These are phyloP conservation scores for Tinea semifulvella DNA, from an alignment of 2,888 invertebrate species.

Conservation along the genomic window DNA sequence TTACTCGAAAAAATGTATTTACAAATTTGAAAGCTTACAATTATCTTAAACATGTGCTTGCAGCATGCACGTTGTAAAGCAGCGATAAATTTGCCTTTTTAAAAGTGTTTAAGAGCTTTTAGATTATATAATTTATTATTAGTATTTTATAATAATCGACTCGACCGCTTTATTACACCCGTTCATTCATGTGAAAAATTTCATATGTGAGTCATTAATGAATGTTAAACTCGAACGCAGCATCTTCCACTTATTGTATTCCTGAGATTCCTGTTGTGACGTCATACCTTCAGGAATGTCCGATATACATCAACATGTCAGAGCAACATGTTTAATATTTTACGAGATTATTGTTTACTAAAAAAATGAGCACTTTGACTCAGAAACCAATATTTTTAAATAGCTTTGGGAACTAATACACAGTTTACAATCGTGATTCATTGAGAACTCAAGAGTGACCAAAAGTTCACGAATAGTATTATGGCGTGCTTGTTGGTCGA, in stretches of 20 bases:
- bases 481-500: neutral
- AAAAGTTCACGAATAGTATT: too few relatives aligned
- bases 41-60: neutral
- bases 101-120: too few relatives aligned
- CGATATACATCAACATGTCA: neutral
- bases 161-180: too few relatives aligned
- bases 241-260: neutral
- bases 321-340: neutral
- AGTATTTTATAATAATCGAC: too few relatives aligned
- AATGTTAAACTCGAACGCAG: constrained; percentile 1
- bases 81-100: too few relatives aligned
- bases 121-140: too few relatives aligned
- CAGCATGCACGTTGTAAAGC: neutral
- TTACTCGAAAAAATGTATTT: neutral
- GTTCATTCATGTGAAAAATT: too few relatives aligned
- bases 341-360: neutral
- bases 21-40: constrained; percentile 1
- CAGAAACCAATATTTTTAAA: too few relatives aligned
- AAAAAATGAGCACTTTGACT: too few relatives aligned
- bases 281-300: constrained; percentile 1
- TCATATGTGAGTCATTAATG: constrained; percentile 4
- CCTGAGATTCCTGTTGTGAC: constrained; percentile 2
- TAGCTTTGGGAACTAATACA: too few relatives aligned
- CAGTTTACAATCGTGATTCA: too few relatives aligned
- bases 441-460: too few relatives aligned